Evolutionary conservation across 2,797 vertebrate species (phyloP).

Genomic region (Enteromius trimaculatus): DNA sequence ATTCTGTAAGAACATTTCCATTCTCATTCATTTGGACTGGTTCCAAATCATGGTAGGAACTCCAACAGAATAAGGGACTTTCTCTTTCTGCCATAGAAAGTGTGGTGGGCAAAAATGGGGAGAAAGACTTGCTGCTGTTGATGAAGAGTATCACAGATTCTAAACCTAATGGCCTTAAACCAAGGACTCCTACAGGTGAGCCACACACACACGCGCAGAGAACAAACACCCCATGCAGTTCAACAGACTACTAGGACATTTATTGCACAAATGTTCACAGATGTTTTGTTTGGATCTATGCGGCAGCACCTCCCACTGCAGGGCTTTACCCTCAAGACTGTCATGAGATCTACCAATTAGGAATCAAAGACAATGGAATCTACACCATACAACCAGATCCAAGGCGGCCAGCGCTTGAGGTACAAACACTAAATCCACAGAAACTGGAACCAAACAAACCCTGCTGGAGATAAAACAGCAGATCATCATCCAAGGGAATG

Average conservation of each 20-base stretch:
- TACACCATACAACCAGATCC: conserved; percentile 85
- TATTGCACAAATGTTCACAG: conserved; percentile 31
- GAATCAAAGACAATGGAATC: conserved; percentile 84
- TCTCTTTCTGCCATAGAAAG: conserved; percentile 65
- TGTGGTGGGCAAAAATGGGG: conserved; percentile 75
- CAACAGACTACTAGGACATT: background rate
- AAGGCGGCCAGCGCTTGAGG: conserved; percentile 78
- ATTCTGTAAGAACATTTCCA: background rate
- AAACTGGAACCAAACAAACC: background rate
- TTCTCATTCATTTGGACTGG: background rate
- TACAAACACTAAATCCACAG: conserved; percentile 52
- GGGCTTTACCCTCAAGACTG: conserved; percentile 80
- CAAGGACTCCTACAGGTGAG: conserved; percentile 73
- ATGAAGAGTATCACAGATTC: conserved; percentile 78
- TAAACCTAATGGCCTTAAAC: conserved; percentile 35
- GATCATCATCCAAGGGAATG: background rate
- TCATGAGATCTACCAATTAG: conserved; percentile 81
- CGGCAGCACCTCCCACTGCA: conserved; percentile 71
- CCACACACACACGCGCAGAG: background rate
- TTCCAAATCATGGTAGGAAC: background rate
- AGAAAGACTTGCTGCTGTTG: conserved; percentile 79
- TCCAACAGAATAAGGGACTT: background rate
- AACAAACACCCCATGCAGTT: conserved; percentile 15
- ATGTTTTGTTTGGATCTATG: conserved; percentile 41
- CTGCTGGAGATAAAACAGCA: background rate